Evolutionary conservation across 1,140 invertebrate genomes (phyloP).

Genomic region (Nixonia krombeini): DNA sequence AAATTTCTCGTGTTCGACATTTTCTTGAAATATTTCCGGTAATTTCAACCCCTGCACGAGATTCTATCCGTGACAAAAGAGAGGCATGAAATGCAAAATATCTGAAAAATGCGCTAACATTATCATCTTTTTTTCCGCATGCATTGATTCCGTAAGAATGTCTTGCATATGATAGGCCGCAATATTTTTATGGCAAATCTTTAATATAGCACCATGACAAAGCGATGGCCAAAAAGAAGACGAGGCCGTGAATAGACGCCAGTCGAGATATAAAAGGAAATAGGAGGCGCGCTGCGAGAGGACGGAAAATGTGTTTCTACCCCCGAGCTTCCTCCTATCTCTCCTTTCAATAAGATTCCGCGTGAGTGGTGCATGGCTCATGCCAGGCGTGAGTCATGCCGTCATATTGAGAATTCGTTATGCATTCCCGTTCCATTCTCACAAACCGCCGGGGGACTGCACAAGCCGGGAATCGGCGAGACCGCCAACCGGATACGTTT

Average conservation of each 20-base stretch:
- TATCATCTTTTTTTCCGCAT: constrained; percentile 12
- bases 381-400: constrained; percentile 47
- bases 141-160: constrained; percentile 14
- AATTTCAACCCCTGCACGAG: too few species aligned
- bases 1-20: too few species aligned
- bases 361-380: constrained; percentile 54
- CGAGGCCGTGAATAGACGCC: constrained; percentile 34
- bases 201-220: constrained; percentile 42
- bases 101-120: too few species aligned
- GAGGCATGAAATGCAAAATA: too few species aligned
- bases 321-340: constrained; percentile 48
- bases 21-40: too few species aligned
- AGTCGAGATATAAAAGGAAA: constrained; percentile 45
- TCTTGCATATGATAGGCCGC: constrained; percentile 25
- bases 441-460: constrained; percentile 25
- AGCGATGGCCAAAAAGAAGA: constrained; percentile 42
- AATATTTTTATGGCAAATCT: constrained; percentile 41
- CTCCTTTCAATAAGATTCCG: constrained; percentile 59
- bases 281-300: constrained; percentile 18
- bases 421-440: constrained; percentile 32
- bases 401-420: constrained; percentile 55
- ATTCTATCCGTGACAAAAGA: too few species aligned
- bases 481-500: constrained; percentile 13
- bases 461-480: constrained; percentile 23
- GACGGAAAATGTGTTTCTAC: constrained; percentile 32